Base-by-base conservation (phyloP, 92 coral and sea anemone species). In the Parazoanthus swiftii region DNA sequence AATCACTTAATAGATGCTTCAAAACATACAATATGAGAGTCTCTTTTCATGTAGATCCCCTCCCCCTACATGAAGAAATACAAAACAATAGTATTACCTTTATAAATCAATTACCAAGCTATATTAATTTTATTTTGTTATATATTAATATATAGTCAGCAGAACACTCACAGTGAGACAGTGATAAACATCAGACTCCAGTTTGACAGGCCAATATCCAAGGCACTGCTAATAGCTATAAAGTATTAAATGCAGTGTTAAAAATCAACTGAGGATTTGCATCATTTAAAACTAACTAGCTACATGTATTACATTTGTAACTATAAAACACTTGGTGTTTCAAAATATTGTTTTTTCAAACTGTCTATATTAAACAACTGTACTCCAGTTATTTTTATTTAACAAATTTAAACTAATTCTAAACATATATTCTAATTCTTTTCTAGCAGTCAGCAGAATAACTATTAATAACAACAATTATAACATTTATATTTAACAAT, bases 141-240 rank as follows among this genome's bases (percentile, higher is more conserved):
- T 46, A 46, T 46, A 4, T 2, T 6, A 4, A 46, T 46, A 46
- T 46, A 46, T 46, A 46, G 50, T 46, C 13, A 51, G 16, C 16
- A 10, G 16, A 38, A 56, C 59, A 93, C 99, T 89, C 90, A 96
- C 99, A 96, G 82, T 63, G 99, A 97, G 25, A 97, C 94, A 44
- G 95, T 93, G 88, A 97, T 97, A 75, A 95, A 94, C 99, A 97
- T 94, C 15, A 97, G 85, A 71, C 99, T 95, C 99, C 99, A 97
- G 90, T 97, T 97, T 35, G 99, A 97, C 81, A 92, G 89, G 9
- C 98, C 98, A 79, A 97, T 95, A 88, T 97, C 99, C 89, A 97
- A 89, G 82, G 99, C 94, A 90, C 98, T 95, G 42, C 98, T 98
- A 38, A 95, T 86, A 54, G 99, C 99, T 97, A 85, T 7, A 91